Base-by-base conservation (phyloP, 2,888 invertebrate species). In the Nymphalis c-album region DNA sequence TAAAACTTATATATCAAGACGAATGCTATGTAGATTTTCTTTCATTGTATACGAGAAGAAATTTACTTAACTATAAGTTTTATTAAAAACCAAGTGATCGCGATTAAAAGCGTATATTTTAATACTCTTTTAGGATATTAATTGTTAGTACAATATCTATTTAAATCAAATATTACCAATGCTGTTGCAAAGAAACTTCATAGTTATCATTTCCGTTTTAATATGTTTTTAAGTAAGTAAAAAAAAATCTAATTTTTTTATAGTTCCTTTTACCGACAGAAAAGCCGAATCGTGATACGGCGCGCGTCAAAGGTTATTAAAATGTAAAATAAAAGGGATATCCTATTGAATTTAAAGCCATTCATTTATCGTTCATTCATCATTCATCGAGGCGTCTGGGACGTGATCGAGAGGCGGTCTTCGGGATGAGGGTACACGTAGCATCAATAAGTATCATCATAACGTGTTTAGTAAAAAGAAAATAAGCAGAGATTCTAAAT, bases 351-450 rank as follows among this genome's bases (percentile, higher is more conserved):
- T 58, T 59, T 40, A 60, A 51, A 67, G 45, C 59, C 51, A 59
- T 67, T 67, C 68, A 64, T 18, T 63, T 48, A 59, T 60, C 60
- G 60, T 60, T 63, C 57, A 70, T 63, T 51, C 60, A 48, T 59
- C 64, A 46, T 63, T 66, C 59, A 62, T 48, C 67, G 60, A 68
- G 26, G 51, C 57, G 71, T 62, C 69, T 59, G 46, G 59, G 35
- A 72, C 72, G 72, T 72, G 72, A 66, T 66, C 64, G 68, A 72
- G 72, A 64, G 72, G 62, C 57, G 45, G 48, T 60, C 45, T 18
- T 46, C 22, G 60, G 60, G 62, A 55, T 63, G 66, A 63, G 66
- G 67, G 63, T 22, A 40, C 40, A 35, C 17, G 22, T 22, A 48
- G 48, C n/a, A 31, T 51, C 59, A 18, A 64, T 45, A 35, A 55